These are phyloP conservation scores for Doris montereyensis DNA, from an alignment of 2,888 invertebrate genomes.

Conservation along the genomic window DNA sequence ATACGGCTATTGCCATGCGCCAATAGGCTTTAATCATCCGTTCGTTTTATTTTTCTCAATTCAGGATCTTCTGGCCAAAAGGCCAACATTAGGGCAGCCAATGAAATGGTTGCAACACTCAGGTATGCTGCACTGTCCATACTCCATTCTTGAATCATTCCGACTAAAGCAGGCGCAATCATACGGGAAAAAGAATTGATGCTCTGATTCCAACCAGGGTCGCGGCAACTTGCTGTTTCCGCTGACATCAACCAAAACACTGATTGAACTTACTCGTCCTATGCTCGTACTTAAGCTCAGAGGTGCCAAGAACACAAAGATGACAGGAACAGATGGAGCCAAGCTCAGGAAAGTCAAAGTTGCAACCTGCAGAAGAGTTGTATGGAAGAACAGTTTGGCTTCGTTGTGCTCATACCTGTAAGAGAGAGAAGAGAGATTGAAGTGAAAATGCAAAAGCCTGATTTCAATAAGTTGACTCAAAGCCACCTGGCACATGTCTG, in stretches of 20 bases:
- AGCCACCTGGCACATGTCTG: too few relatives aligned
- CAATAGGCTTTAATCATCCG: too few relatives aligned
- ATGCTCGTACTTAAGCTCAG: conserved; percentile 66
- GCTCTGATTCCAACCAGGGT: conserved; percentile 72
- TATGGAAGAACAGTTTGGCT: conserved; percentile 33
- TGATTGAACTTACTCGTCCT: conserved; percentile 57
- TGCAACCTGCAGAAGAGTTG: conserved; percentile 48
- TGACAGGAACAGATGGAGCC: conserved; percentile 55
- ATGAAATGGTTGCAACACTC: conserved; percentile 44
- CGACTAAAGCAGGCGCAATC: conserved; percentile 69
- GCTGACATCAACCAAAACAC: neutral
- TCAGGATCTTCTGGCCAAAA: too few relatives aligned
- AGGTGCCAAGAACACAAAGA: conserved; percentile 59
- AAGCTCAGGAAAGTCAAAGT: conserved; percentile 50
- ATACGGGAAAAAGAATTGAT: conserved; percentile 69
- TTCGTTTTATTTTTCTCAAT: too few relatives aligned
- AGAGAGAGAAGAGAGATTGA: conserved; percentile 45
- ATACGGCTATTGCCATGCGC: too few relatives aligned
- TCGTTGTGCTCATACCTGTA: conserved; percentile 37
- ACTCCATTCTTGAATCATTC: conserved; percentile 64
- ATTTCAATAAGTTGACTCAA: too few relatives aligned
- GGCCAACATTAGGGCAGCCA: too few relatives aligned
- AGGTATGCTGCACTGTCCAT: conserved; percentile 64
- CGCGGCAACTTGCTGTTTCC: too few relatives aligned
- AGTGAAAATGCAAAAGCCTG: too few relatives aligned